phyloP scores from a whole-genome alignment of 2,888 invertebrate genomes.

The Drosophila affinis region DNA sequence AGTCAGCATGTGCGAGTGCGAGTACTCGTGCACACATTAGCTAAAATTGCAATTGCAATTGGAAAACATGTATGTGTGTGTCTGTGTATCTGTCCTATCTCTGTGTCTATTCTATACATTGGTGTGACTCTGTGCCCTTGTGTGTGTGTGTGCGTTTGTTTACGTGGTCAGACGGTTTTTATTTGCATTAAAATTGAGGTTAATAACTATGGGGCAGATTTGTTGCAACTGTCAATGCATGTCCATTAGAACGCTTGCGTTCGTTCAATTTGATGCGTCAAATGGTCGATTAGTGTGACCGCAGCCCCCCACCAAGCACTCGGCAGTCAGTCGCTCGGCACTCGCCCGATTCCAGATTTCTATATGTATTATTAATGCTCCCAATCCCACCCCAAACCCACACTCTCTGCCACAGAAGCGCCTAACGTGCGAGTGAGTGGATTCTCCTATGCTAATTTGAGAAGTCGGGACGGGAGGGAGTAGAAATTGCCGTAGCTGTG shows the following conservation, averaged over 20 bases:
- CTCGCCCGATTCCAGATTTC: slow-evolving; percentile 13
- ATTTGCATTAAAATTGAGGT: slow-evolving; percentile 61
- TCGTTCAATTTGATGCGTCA: slow-evolving; percentile 54
- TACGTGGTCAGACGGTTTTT: slow-evolving; percentile 38
- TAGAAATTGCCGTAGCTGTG: neutral
- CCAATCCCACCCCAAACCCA: neutral
- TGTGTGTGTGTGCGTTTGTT: slow-evolving; percentile 21
- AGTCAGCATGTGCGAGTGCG: neutral
- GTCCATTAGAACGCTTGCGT: slow-evolving; percentile 40
- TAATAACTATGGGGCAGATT: slow-evolving; percentile 54
- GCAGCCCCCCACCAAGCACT: slow-evolving; percentile 1
- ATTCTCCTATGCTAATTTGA: slow-evolving; percentile 7
- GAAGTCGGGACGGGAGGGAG: neutral
- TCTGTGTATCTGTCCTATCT: neutral
- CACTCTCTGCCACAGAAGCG: neutral
- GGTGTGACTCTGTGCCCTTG: too few species aligned
- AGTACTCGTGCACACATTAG: slow-evolving; percentile 24
- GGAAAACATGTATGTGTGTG: slow-evolving; percentile 27
- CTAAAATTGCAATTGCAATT: slow-evolving; percentile 32
- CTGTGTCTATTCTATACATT: too few species aligned
- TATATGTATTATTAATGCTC: slow-evolving; percentile 43
- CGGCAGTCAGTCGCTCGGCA: neutral
- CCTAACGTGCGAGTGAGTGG: neutral
- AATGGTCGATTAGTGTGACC: slow-evolving; percentile 45
- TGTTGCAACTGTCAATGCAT: slow-evolving; percentile 59